A percentile compares a stretch with the other conserved stretches of the same genome.
Evolutionary conservation across 2,888 invertebrate genomes (phyloP).

Genomic region (Acanthosepion pharaonis): DNA sequence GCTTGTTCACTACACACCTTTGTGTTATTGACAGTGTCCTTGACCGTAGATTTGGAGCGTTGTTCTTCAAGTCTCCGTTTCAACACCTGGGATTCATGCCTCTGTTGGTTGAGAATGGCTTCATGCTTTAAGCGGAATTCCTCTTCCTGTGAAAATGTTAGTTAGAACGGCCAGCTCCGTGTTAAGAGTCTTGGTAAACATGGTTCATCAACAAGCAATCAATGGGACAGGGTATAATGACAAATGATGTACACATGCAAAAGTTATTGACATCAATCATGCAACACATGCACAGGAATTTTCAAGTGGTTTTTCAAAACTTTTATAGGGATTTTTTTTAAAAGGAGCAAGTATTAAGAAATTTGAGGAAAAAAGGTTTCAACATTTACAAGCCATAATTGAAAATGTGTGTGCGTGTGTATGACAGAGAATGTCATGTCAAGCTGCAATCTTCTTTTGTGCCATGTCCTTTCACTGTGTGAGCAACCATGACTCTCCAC

Average conservation of each 20-base stretch:
- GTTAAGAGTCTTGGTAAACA: constrained; percentile 35
- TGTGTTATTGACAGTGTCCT: constrained; percentile 25
- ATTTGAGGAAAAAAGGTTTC: no score
- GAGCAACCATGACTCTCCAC: no score
- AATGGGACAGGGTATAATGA: background rate
- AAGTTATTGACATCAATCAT: constrained; percentile 33
- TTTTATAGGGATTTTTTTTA: background rate
- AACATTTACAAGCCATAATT: no score
- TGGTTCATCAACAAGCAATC: constrained; percentile 33
- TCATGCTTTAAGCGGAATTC: constrained; percentile 68
- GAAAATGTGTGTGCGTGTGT: no score
- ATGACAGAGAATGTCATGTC: no score
- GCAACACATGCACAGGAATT: background rate
- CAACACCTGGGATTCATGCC: constrained; percentile 61
- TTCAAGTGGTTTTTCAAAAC: background rate
- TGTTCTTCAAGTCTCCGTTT: constrained; percentile 64
- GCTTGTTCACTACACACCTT: constrained; percentile 44
- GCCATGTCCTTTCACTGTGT: no score
- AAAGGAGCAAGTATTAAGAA: background rate
- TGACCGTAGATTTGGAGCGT: constrained; percentile 40
- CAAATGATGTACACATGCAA: background rate
- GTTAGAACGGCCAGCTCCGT: constrained; percentile 35
- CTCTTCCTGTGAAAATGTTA: constrained; percentile 64
- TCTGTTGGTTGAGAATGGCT: constrained; percentile 63
- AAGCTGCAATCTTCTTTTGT: no score